Conservation (phyloP, 2,888 invertebrate genomes). For the Hofmannophila pseudospretella region DNA sequence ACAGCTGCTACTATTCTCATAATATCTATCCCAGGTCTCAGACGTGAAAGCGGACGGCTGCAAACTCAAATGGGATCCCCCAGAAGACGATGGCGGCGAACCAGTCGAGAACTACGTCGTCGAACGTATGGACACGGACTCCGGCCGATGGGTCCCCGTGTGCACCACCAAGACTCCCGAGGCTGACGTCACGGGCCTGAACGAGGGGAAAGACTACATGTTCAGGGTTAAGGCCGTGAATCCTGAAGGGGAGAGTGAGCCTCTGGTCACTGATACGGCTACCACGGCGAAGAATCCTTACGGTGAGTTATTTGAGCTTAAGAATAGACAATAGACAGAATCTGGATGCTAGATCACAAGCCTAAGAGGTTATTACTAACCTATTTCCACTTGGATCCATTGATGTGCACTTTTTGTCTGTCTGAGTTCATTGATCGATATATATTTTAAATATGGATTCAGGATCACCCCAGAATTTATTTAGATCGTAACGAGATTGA, state of each 20-base stretch:
- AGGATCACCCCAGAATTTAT: too few relatives aligned
- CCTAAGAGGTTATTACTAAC: too few relatives aligned
- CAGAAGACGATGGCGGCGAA: constrained; percentile 97
- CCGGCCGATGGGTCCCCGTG: constrained; percentile 95
- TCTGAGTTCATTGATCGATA: too few relatives aligned
- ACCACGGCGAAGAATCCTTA: constrained; percentile 98
- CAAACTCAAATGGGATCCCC: constrained; percentile 96
- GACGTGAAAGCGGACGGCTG: constrained; percentile 95
- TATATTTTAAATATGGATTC: too few relatives aligned
- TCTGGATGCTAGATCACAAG: too few relatives aligned
- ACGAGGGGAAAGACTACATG: constrained; percentile 98
- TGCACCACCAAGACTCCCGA: constrained; percentile 84
- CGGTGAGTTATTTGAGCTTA: constrained; percentile 80
- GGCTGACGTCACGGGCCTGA: constrained; percentile 91
- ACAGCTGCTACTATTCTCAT: too few relatives aligned
- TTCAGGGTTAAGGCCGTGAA: constrained; percentile 99
- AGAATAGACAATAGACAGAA: too few relatives aligned
- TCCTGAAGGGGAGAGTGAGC: constrained; percentile 97
- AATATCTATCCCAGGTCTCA: constrained; percentile 70
- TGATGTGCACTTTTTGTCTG: too few relatives aligned
- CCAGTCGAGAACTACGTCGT: constrained; percentile 96
- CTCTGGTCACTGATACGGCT: constrained; percentile 93
- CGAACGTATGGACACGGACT: constrained; percentile 96
- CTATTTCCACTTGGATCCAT: too few relatives aligned
- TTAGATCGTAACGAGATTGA: too few relatives aligned